Evolutionary conservation across 2,888 invertebrate genomes (phyloP), one percentile per base, ranked within the genome.

Genomic region (Cephonodes hylas): DNA sequence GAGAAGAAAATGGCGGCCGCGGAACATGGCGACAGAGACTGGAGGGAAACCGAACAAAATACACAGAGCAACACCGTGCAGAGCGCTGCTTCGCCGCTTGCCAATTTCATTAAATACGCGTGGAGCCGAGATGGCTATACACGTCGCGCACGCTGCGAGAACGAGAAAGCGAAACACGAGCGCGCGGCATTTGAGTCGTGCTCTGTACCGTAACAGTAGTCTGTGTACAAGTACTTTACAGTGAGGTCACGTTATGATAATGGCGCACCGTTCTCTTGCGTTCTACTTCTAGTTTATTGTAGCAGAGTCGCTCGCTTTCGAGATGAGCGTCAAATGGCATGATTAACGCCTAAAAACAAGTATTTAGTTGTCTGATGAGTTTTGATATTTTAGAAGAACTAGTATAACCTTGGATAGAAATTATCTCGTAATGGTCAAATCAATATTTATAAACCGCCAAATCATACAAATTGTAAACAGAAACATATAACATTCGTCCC

Each of bases 1-100:
- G 88, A 90, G 91, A 92, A 91, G 89, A 91, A 91, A 90, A 91
- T 91, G 90, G 91, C 90, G 71, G 86, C 74, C 83, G 69, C 68
- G 64, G 73, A 69, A 63, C 70, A 63, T 75, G 68, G 81, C 87
- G 83, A 75, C 86, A 73, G 70, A 70, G 71, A 71, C 70, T 71
- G 81, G 73, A 77, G 74, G 71, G 71, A 75, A 79, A 71, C 66
- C 68, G 79, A 80, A 84, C 84, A 80, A 81, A 77, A 70, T 66
- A 65, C 59, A 70, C 73, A 80, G 77, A 80, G 72, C 70, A 79
- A 18, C 27, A 53, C 42, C 23, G 64, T 68, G 64, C 58, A 71
- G 75, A 86, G 86, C 79, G 78, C 69, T 72, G 57, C 27, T 18
- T 42, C 42, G 60, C 60, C 65, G 73, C 67, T 61, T 59, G 48